Conservation (phyloP, 2,113 vertebrate species). For the Chionodraco myersi region DNA sequence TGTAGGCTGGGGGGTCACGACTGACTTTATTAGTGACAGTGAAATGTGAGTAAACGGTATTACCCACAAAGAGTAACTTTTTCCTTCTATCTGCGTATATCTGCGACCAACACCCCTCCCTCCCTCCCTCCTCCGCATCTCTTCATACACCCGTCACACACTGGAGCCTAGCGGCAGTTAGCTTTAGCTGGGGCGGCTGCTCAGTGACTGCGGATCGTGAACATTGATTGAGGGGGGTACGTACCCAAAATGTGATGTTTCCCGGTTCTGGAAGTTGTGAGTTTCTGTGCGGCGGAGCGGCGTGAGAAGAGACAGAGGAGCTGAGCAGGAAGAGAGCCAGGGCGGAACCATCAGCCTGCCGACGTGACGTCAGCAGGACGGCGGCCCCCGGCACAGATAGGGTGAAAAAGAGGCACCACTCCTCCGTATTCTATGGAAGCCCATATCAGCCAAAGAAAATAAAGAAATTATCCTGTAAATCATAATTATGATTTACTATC, state of each 20-base stretch:
- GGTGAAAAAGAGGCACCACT: slow-evolving; percentile 34
- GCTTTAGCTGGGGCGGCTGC: not conserved
- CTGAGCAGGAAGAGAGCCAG: slow-evolving; percentile 56
- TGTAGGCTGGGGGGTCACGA: not conserved
- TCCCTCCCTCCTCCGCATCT: slow-evolving; percentile 39
- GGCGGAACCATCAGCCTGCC: slow-evolving; percentile 33
- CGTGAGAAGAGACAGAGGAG: slow-evolving; percentile 26
- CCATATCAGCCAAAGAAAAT: no score
- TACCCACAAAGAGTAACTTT: not conserved
- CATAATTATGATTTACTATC: no score
- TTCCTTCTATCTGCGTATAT: slow-evolving; percentile 5
- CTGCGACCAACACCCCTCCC: slow-evolving; percentile 1
- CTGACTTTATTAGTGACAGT: not conserved
- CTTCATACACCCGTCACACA: slow-evolving; percentile 27
- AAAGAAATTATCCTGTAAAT: no score
- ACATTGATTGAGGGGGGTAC: slow-evolving; percentile 14
- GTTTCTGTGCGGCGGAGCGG: not conserved
- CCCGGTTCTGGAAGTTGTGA: slow-evolving; percentile 12
- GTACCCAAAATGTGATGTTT: slow-evolving; percentile 53
- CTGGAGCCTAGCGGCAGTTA: not conserved
- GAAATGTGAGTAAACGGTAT: not conserved
- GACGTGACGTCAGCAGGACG: slow-evolving; percentile 59
- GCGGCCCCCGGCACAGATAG: slow-evolving; percentile 38
- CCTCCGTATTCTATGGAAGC: not conserved
- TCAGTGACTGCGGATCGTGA: rapidly evolving